Percentiles rank a stretch among this genome's conserved stretches.
phyloP scores from a whole-genome alignment of 2,888 invertebrate genomes.

The Hartigia nigra region DNA sequence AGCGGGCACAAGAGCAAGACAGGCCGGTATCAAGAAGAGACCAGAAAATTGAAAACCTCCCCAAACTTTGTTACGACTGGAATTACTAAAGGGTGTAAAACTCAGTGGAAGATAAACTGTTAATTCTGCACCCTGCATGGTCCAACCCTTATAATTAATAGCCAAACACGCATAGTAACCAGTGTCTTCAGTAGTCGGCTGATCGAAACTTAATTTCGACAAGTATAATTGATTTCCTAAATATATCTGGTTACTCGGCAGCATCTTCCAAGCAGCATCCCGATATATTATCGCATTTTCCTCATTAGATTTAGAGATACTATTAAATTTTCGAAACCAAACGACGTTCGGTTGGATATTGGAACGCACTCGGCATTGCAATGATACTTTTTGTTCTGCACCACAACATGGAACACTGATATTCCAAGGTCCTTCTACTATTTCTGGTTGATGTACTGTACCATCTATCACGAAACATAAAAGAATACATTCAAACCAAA shows the following conservation, averaged over 20 bases:
- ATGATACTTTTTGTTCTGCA: conserved; percentile 19
- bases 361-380: conserved; percentile 18
- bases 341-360: conserved; percentile 19
- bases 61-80: conserved; percentile 15
- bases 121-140: conserved; percentile 21
- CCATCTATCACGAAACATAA: conserved; percentile 15
- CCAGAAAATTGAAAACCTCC: conserved; percentile 21
- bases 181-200: conserved; percentile 14
- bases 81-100: conserved; percentile 11
- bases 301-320: not conserved
- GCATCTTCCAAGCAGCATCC: conserved; percentile 18
- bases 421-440: conserved; percentile 21
- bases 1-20: conserved; percentile 17
- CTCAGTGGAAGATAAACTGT: conserved; percentile 17
- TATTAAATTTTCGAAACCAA: conserved; percentile 18
- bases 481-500: not conserved
- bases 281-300: conserved; percentile 17
- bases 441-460: conserved; percentile 17
- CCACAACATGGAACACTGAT: conserved; percentile 17
- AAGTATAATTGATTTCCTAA: conserved; percentile 21
- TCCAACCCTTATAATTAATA: conserved; percentile 24
- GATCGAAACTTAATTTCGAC: conserved; percentile 22
- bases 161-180: conserved; percentile 21
- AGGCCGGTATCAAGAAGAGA: conserved; percentile 20
- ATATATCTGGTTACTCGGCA: conserved; percentile 21